Percentiles rank a stretch among this genome's conserved stretches.
phyloP scores from a whole-genome alignment of 2,113 vertebrate species.

The Psephotus haematonotus region DNA sequence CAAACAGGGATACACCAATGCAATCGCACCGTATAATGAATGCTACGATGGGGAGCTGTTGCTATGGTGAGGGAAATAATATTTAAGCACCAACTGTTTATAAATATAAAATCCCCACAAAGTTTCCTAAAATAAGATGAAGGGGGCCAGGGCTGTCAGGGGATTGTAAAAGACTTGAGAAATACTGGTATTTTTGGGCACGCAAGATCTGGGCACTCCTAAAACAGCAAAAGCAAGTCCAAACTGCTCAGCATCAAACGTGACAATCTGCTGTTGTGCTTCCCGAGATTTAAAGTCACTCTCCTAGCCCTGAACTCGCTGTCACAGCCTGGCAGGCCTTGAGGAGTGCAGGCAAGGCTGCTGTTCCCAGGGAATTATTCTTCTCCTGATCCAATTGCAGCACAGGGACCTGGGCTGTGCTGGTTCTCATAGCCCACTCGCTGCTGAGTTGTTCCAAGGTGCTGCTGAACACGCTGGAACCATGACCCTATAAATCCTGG shows the following conservation, averaged over 20 bases:
- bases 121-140: slow-evolving; percentile 55
- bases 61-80: slow-evolving; percentile 54
- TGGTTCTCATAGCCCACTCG: accelerated
- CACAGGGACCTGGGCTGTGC: accelerated
- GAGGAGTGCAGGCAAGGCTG: background rate
- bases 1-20: slow-evolving; percentile 22
- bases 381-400: background rate
- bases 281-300: background rate
- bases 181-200: slow-evolving; percentile 20
- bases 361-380: background rate
- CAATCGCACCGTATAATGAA: background rate
- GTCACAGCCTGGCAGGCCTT: background rate
- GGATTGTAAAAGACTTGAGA: slow-evolving; percentile 29
- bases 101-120: slow-evolving; percentile 48
- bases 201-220: background rate
- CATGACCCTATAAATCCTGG: background rate
- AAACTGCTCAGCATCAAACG: background rate
- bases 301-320: background rate
- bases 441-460: accelerated
- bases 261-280: background rate
- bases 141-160: slow-evolving; percentile 21
- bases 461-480: background rate
- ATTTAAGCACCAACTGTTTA: slow-evolving; percentile 61
- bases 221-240: background rate
- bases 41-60: slow-evolving; percentile 9